Evolutionary conservation across 1,140 invertebrate genomes (phyloP).

Genomic region (Drosophila mayri): DNA sequence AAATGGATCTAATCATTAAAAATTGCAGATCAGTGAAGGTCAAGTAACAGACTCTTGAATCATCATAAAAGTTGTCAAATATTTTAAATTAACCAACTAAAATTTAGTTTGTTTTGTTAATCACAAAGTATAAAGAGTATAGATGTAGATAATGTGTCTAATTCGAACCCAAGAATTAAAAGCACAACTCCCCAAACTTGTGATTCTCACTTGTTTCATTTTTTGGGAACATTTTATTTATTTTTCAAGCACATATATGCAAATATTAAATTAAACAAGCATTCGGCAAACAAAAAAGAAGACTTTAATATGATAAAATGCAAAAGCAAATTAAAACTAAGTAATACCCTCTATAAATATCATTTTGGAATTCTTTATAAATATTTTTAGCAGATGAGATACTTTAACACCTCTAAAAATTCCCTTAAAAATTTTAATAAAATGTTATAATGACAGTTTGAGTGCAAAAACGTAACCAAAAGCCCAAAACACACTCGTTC

Average conservation of each 20-base stretch:
- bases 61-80: too few relatives aligned
- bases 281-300: slow-evolving; percentile 25
- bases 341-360: not conserved
- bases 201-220: not conserved
- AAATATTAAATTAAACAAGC: slow-evolving; percentile 58
- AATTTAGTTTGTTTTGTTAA: too few relatives aligned
- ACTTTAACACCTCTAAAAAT: too few relatives aligned
- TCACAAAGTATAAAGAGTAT: too few relatives aligned
- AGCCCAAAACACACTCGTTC: not conserved
- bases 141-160: too few relatives aligned
- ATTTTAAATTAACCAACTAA: too few relatives aligned
- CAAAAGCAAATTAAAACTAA: slow-evolving; percentile 5
- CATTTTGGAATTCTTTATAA: not conserved
- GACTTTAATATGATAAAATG: slow-evolving; percentile 1
- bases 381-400: not conserved
- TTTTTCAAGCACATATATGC: slow-evolving; percentile 16
- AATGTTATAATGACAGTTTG: too few relatives aligned
- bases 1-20: slow-evolving; percentile 10
- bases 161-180: too few relatives aligned
- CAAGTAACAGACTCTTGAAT: not conserved
- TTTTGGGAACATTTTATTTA: not conserved
- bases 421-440: not conserved
- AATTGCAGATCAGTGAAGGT: not conserved
- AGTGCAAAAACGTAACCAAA: not conserved
- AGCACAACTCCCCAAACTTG: too few relatives aligned